A percentile compares a stretch with the other conserved stretches of the same genome.
phyloP scores from a whole-genome alignment of 92 coral and sea anemone genomes.

The Umimayanthus kanabou region DNA sequence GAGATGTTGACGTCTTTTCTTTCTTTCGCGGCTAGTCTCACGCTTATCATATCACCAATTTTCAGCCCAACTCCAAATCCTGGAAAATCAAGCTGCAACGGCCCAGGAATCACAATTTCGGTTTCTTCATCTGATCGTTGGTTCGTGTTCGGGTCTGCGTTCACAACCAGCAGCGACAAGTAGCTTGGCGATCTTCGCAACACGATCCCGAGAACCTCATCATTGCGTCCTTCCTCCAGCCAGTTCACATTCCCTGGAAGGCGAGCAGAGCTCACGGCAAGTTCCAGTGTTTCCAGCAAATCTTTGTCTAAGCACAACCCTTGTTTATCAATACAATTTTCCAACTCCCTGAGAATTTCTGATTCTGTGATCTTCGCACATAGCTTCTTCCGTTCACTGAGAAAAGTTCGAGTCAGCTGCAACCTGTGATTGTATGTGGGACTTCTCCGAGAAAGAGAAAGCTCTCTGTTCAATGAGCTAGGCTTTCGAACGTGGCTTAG shows the following conservation, averaged over 20 bases:
- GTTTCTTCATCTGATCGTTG: not conserved
- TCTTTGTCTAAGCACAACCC: constrained; percentile 1
- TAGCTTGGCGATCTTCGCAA: not conserved
- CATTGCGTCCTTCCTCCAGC: not conserved
- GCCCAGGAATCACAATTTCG: not conserved
- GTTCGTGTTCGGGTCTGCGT: not conserved
- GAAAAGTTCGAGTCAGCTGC: not conserved
- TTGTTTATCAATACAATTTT: not conserved
- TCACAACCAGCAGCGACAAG: not conserved
- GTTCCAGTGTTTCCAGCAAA: not conserved
- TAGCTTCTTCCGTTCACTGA: not conserved
- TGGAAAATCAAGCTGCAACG: not conserved
- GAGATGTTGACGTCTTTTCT: not conserved
- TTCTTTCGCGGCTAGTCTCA: not conserved
- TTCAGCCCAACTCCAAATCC: constrained; percentile 15
- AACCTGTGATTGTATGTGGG: constrained; percentile 25
- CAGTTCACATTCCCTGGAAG: not conserved
- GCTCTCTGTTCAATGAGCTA: not conserved
- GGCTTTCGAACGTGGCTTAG: not conserved
- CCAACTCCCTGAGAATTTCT: not conserved
- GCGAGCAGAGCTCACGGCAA: not conserved
- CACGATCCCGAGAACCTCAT: not conserved
- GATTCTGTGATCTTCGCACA: not conserved
- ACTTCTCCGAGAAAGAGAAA: constrained; percentile 6
- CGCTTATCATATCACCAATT: constrained; percentile 21